A percentile compares a stretch with the other conserved stretches of the same genome.
Conservation (phyloP, 2,888 invertebrate genomes). For the Bruchidius siliquastri region DNA sequence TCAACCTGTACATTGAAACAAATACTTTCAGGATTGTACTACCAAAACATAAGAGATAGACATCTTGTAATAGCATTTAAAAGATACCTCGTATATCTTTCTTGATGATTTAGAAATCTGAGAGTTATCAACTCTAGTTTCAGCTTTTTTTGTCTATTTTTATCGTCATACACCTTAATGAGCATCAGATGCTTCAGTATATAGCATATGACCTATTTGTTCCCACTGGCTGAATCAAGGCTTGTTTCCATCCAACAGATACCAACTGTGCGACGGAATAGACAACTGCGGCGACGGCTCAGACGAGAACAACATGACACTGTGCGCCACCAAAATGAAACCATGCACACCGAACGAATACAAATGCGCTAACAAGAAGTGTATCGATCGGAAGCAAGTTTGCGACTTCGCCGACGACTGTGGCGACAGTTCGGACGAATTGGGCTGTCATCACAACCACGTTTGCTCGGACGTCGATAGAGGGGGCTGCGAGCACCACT, state of each 20-base stretch:
- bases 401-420: slow-evolving; percentile 91
- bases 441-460: slow-evolving; percentile 75
- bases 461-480: slow-evolving; percentile 54
- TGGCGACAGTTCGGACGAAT: slow-evolving; percentile 84
- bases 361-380: slow-evolving; percentile 83
- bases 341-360: slow-evolving; percentile 76
- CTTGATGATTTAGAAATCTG: too few species aligned
- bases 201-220: too few species aligned
- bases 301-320: slow-evolving; percentile 92
- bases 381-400: slow-evolving; percentile 71
- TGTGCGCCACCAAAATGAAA: slow-evolving; percentile 71
- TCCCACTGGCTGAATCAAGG: too few species aligned
- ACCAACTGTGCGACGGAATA: slow-evolving; percentile 84
- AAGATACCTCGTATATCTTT: too few species aligned
- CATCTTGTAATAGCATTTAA: too few species aligned
- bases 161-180: too few species aligned
- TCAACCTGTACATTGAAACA: too few species aligned
- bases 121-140: too few species aligned
- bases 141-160: too few species aligned
- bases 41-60: too few species aligned
- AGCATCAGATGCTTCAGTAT: too few species aligned
- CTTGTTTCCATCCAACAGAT: slow-evolving; percentile 43
- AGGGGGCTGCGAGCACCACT: slow-evolving; percentile 91
- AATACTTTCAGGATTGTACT: too few species aligned
- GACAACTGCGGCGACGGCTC: slow-evolving; percentile 94